Base-by-base conservation (phyloP, 2,888 invertebrate species). In the Drosophila multiciliata region DNA sequence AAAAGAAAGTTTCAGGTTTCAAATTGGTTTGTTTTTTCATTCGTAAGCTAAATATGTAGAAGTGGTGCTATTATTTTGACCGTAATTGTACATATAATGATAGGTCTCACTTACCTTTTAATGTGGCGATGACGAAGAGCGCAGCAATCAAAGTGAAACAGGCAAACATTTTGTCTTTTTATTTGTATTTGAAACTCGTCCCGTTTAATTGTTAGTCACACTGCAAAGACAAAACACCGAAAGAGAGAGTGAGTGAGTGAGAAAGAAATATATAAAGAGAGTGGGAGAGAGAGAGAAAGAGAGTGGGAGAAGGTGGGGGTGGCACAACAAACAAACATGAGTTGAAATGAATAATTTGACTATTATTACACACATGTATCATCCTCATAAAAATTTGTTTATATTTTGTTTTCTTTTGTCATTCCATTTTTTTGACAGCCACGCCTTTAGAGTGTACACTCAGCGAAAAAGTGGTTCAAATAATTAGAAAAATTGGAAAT, bases 91-190 rank as follows among this genome's bases (percentile, higher is more conserved):
- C 4, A 9, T 40, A 8, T 40, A 17, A 17, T 20, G 6, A 42
- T 20, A 20, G 42, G 12, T 26, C 32, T 61, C 60, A 87, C 90
- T 88, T 76, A 87, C 87, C 87, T 87, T 73, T 83, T 55, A 86
- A 52, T 59, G 62, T 63, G 64, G 58, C 73, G 54, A 87, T 74
- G 78, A 75, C 33, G 53, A 80, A 61, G 52, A 88, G 48, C 52
- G 61, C 59, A 64, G 54, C 70, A 64, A 83, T 42, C 63, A 85
- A 68, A 64, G 73, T 72, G 53, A 69, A 57, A 36, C 62, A 69
- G 73, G 66, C 69, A 59, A 83, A 83, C 87, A 87, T 87, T 78
- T 78, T 87, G 75, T 75, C 70, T 89, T 71, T 53, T 59, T 23
- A 33, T 20, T 68, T 62, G 17, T 5, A 26, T 33, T 45, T 9